phyloP scores from a whole-genome alignment of 2,888 invertebrate genomes.

The Dendrolimus houi region DNA sequence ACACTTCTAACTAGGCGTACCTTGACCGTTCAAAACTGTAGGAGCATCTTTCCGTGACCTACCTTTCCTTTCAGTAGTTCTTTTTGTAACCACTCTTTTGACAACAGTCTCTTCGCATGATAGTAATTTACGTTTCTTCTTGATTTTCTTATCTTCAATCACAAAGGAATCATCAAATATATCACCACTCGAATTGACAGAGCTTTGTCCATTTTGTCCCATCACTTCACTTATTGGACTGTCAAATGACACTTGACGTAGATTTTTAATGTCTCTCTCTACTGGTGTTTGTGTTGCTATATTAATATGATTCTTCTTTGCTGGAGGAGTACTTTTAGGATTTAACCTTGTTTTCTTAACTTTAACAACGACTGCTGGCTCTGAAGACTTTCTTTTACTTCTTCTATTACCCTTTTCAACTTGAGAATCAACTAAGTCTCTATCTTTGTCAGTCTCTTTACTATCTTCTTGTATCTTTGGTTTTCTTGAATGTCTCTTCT shows the following conservation, averaged over 20 bases:
- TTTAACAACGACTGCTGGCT: constrained; percentile 40
- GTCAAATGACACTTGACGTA: constrained; percentile 53
- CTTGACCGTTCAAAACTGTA: constrained; percentile 50
- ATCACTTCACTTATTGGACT: constrained; percentile 53
- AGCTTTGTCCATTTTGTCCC: constrained; percentile 28
- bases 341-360: constrained; percentile 48
- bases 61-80: constrained; percentile 38
- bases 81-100: constrained; percentile 53
- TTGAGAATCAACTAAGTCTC: constrained; percentile 1
- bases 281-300: constrained; percentile 61
- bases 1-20: constrained; percentile 36
- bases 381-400: constrained; percentile 43
- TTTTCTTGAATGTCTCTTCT: constrained; percentile 21
- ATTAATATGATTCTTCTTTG: constrained; percentile 50
- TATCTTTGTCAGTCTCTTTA: background rate
- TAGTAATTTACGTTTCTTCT: constrained; percentile 44
- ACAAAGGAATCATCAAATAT: constrained; percentile 64
- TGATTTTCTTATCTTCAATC: constrained; percentile 47
- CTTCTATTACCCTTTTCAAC: constrained; percentile 20
- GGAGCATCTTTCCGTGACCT: constrained; percentile 55
- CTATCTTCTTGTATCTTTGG: constrained; percentile 8
- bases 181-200: constrained; percentile 51
- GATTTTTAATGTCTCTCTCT: constrained; percentile 36
- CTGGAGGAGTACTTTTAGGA: constrained; percentile 54
- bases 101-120: constrained; percentile 47